Conservation (phyloP, 2,888 invertebrate genomes). For the Choristoneura rosaceana region DNA sequence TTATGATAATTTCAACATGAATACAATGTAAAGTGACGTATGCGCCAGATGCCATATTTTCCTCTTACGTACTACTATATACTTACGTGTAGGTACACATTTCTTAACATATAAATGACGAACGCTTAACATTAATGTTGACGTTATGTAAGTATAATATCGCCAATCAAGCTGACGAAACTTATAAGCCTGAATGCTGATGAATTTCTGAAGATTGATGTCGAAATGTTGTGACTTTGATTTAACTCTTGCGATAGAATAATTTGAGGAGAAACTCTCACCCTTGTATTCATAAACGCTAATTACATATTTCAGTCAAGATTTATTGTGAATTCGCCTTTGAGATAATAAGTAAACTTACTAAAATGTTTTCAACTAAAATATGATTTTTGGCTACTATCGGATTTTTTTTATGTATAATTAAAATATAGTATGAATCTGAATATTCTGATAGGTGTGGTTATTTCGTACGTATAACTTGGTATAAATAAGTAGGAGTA, state of each 20-base stretch:
- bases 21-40: neutral
- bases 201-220: slow-evolving; percentile 22
- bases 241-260: slow-evolving; percentile 11
- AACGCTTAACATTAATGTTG: slow-evolving; percentile 33
- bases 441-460: neutral
- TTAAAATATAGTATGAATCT: neutral
- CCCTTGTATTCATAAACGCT: neutral
- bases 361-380: neutral
- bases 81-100: neutral
- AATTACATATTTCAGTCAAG: too few species aligned
- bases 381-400: neutral
- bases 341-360: too few species aligned
- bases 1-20: neutral
- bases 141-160: slow-evolving; percentile 23
- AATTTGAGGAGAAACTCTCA: neutral
- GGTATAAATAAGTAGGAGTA: too few species aligned
- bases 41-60: neutral
- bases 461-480: too few species aligned
- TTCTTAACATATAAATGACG: slow-evolving; percentile 21
- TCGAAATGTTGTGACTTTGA: slow-evolving; percentile 29
- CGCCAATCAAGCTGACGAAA: slow-evolving; percentile 10
- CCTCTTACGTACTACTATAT: neutral
- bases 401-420: too few species aligned
- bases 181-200: slow-evolving; percentile 17
- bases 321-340: too few species aligned